A percentile compares a stretch with the other conserved stretches of the same genome.
Evolutionary conservation across 2,113 vertebrate species (phyloP).

Genomic region (Cyprinus carpio): DNA sequence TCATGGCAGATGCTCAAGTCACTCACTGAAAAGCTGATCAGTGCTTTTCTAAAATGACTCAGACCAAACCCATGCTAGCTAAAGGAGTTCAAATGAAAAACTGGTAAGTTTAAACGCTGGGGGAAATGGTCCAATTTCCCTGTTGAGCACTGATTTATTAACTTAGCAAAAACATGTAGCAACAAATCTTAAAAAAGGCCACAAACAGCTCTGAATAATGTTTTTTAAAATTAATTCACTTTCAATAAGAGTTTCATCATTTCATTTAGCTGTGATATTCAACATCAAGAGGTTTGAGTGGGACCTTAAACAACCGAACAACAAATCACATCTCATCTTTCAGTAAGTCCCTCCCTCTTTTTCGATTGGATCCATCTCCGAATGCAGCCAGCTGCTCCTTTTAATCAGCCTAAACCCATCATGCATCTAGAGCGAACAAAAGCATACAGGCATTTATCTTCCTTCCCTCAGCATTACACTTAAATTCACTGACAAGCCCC

Average conservation of each 20-base stretch:
- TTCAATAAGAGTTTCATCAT: neutral
- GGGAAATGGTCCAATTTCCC: too few species aligned
- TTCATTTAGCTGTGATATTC: neutral
- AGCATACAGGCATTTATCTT: constrained; percentile 57
- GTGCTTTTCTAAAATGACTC: constrained; percentile 13
- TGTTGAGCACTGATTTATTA: too few species aligned
- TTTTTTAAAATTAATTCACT: neutral
- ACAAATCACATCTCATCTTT: neutral
- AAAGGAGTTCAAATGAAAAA: neutral
- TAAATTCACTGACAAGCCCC: constrained; percentile 68
- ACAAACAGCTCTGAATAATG: too few species aligned
- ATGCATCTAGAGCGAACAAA: constrained; percentile 65
- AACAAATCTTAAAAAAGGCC: too few species aligned
- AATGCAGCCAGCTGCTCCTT: constrained; percentile 53
- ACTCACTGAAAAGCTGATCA: constrained; percentile 29
- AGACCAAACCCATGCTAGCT: constrained; percentile 11
- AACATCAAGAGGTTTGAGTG: neutral
- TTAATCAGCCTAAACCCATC: constrained; percentile 62
- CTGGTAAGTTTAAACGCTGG: neutral
- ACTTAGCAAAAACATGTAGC: too few species aligned
- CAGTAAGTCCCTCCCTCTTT: constrained; percentile 39
- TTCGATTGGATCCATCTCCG: constrained; percentile 48
- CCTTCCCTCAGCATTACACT: constrained; percentile 49
- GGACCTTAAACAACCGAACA: neutral
- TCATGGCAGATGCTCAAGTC: constrained; percentile 30